phyloP scores from a whole-genome alignment of 1,140 invertebrate species.

The Drosophila gunungcola region DNA sequence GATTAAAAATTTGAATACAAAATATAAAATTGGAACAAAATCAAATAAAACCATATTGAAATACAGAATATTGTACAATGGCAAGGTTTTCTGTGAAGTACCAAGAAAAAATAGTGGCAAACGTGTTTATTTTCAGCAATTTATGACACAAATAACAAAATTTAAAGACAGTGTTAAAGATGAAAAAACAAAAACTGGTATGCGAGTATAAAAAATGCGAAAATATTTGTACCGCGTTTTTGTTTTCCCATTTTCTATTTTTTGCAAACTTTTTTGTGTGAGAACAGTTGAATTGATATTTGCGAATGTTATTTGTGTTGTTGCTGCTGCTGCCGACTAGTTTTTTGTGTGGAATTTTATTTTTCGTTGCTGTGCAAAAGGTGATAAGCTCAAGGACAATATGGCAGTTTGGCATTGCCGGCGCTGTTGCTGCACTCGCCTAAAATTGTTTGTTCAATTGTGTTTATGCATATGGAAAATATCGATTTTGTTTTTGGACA shows the following conservation, averaged over 20 bases:
- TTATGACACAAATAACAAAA: conserved; percentile 17
- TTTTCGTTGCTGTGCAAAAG: conserved; percentile 63
- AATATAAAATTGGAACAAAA: neutral
- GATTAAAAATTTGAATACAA: conserved; percentile 1
- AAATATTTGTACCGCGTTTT: conserved; percentile 44
- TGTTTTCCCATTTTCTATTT: conserved; percentile 30
- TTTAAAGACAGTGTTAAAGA: neutral
- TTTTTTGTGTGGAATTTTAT: conserved; percentile 48
- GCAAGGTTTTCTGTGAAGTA: neutral
- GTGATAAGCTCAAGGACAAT: conserved; percentile 78
- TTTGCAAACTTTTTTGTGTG: conserved; percentile 18
- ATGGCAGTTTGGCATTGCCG: conserved; percentile 62
- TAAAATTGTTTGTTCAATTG: conserved; percentile 72
- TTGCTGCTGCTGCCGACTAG: conserved; percentile 22
- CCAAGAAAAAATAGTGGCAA: conserved; percentile 6
- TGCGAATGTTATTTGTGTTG: conserved; percentile 35
- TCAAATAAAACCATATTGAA: neutral
- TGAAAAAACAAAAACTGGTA: conserved; percentile 10
- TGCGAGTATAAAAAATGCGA: conserved; percentile 25
- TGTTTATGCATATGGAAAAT: conserved; percentile 69
- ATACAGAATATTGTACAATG: neutral
- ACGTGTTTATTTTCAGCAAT: conserved; percentile 10
- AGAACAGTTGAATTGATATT: conserved; percentile 62
- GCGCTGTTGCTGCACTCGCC: conserved; percentile 31
- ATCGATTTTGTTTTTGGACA: conserved; percentile 66